Base-by-base conservation (phyloP, 1,140 invertebrate species). In the Sminthurinus signatus region DNA sequence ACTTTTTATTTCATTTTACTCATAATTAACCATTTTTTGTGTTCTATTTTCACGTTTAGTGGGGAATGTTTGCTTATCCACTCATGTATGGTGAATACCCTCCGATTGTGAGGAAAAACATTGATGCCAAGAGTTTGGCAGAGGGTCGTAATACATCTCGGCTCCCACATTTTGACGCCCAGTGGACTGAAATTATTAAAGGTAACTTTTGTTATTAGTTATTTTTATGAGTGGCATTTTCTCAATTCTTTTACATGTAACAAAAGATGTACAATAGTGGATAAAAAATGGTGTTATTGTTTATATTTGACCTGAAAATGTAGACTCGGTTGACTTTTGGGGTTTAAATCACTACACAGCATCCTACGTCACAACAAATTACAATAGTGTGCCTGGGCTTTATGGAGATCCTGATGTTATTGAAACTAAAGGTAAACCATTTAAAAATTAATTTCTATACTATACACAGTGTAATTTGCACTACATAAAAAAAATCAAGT, bases 81-180 rank as follows among this genome's bases (percentile, higher is more conserved):
- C 15, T 46, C n/a, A 82, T 82, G 75, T 64, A 77, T 1, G 85
- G 85, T 0, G 82, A 86, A 67, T 87, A 84, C 72, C 84, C 85
- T 1, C 66, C 75, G 56, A 73, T 83, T 21, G 78, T 86, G 75
- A 82, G 80, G 64, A 72, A 81, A 31, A 78, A 77, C 42, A 76
- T 85, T 60, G 80, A 73, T 5, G 72, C 62, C 2, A 84, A 81
- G 58, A 86, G 82, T 72, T 74, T 63, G 29, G 62, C 72, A 4
- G 80, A 85, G 70, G 78, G 81, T 1, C 79, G 76, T 50, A 28
- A 68, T 0, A 75, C 71, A 27, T 82, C 82, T 0, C 74, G 81
- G 42, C 75, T 85, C 0, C 81, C 81, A 0, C 64, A 56, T 1
- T 80, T 85, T 62, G 39, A 55, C 36, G 23, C 29, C 5, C 28